Evolutionary conservation across 2,113 vertebrate species (phyloP).

Genomic region (Archocentrus centrarchus): DNA sequence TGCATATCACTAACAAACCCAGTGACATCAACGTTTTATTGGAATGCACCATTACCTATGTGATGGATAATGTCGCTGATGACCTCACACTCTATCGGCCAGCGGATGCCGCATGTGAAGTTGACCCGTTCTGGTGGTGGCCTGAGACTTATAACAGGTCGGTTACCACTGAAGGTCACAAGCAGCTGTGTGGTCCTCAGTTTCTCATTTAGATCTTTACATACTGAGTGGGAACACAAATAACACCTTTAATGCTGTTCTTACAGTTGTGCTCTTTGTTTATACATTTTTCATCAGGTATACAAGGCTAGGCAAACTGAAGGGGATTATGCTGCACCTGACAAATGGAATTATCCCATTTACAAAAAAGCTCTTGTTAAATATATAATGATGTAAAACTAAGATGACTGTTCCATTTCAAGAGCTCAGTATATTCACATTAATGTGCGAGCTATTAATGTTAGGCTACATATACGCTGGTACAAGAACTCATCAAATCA

Average conservation of each 20-base stretch:
- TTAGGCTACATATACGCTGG: not conserved
- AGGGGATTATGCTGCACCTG: not conserved
- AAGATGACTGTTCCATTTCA: not conserved
- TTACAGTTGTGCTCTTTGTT: not conserved
- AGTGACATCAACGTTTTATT: not conserved
- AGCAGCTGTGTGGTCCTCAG: conserved; percentile 83
- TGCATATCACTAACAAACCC: not conserved
- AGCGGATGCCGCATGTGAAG: conserved; percentile 71
- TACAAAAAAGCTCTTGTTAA: conserved; percentile 1
- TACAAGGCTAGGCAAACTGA: not conserved
- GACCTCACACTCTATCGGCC: conserved; percentile 92
- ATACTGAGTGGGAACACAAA: conserved; percentile 69
- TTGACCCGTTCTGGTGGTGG: conserved; percentile 81
- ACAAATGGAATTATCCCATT: conserved; percentile 9
- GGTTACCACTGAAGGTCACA: conserved; percentile 62
- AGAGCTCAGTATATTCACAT: not conserved
- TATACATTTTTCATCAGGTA: conserved; percentile 20
- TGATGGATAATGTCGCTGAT: conserved; percentile 84
- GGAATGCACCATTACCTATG: conserved; percentile 78
- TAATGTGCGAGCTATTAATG: not conserved
- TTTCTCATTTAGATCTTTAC: conserved; percentile 42
- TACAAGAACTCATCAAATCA: too few species aligned
- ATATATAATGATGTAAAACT: conserved; percentile 24
- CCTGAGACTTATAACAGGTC: conserved; percentile 72
- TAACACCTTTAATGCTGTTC: conserved; percentile 9